Conservation (phyloP, 2,113 vertebrate species). For the Ailuropoda melanoleuca region DNA sequence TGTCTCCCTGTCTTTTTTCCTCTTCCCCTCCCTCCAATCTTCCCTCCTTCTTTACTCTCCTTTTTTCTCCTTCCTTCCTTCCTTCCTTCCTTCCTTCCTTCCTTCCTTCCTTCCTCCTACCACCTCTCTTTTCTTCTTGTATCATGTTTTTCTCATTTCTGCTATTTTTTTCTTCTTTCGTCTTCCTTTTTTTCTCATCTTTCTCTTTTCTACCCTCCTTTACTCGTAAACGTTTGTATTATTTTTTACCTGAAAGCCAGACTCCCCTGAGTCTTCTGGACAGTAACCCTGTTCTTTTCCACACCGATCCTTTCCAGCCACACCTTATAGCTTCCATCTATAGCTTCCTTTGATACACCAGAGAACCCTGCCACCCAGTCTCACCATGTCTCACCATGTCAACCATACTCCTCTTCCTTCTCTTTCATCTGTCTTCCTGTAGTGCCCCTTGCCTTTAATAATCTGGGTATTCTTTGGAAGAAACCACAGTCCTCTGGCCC, state of each 20-base stretch:
- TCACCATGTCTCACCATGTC: too few relatives aligned
- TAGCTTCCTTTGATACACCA: background rate
- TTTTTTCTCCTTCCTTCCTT: too few relatives aligned
- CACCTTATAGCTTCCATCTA: background rate
- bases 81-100: background rate
- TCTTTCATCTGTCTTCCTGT: background rate
- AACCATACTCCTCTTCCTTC: background rate
- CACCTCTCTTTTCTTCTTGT: background rate
- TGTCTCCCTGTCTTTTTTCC: background rate
- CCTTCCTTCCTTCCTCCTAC: background rate
- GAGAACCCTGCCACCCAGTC: background rate
- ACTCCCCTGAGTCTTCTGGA: background rate
- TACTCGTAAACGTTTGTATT: background rate
- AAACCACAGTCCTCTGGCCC: background rate
- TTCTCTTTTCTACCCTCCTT: background rate
- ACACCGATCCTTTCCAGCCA: background rate
- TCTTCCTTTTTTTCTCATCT: too few relatives aligned
- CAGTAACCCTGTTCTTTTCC: background rate
- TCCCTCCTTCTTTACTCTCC: background rate
- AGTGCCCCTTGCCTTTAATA: background rate
- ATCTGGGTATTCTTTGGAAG: background rate
- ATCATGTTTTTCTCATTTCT: background rate
- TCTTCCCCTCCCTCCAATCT: rapidly evolving
- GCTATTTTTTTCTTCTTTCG: background rate
- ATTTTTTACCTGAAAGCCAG: background rate